These are phyloP conservation scores for Willowsia nigromaculata DNA, from an alignment of 2,888 invertebrate species.

Conservation along the genomic window DNA sequence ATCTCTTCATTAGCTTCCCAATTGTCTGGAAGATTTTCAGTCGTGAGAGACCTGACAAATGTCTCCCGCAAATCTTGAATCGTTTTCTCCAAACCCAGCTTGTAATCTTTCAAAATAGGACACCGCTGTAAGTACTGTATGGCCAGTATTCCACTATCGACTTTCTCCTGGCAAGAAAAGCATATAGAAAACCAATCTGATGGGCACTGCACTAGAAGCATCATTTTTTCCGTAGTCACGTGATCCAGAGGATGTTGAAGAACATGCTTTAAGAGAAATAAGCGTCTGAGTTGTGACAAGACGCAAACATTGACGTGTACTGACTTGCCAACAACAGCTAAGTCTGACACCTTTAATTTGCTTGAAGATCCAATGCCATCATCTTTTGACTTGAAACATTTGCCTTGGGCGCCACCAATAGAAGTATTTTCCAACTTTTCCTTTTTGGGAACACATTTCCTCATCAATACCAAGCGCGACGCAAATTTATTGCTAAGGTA, in stretches of 20 bases:
- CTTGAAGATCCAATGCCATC: neutral
- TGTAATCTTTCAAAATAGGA: no score
- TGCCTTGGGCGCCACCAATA: no score
- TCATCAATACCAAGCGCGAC: neutral
- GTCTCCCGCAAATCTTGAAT: neutral
- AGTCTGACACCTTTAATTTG: no score
- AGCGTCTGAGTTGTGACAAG: neutral
- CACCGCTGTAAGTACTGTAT: neutral
- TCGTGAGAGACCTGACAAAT: no score
- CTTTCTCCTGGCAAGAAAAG: neutral
- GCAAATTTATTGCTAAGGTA: neutral
- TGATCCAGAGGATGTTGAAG: neutral
- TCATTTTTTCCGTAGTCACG: neutral
- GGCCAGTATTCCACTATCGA: neutral
- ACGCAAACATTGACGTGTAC: neutral
- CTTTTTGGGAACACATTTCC: no score
- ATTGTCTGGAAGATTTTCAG: neutral
- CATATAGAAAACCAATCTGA: slow-evolving; percentile 23
- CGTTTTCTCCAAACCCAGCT: no score
- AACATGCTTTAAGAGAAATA: neutral
- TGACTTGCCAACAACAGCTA: neutral
- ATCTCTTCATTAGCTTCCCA: neutral
- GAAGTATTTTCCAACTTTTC: no score
- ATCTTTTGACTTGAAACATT: no score
- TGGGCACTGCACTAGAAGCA: neutral